A percentile compares a stretch with the other conserved stretches of the same genome.
phyloP scores from a whole-genome alignment of 1,140 invertebrate species.

The Sitophilus oryzae region DNA sequence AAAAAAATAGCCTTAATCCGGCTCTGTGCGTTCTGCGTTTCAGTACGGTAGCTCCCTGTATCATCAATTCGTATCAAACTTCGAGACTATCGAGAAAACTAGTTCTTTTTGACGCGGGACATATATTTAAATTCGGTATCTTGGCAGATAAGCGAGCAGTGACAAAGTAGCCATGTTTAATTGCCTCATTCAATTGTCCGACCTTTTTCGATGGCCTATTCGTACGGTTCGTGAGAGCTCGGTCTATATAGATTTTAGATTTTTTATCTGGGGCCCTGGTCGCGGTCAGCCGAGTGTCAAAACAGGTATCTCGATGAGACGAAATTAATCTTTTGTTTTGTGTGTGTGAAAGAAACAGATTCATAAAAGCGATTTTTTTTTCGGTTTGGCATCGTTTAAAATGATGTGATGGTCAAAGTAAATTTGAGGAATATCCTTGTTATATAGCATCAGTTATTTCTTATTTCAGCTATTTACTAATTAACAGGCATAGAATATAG shows the following conservation, averaged over 20 bases:
- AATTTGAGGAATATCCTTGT: no score
- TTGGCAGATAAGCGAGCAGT: conserved; percentile 18
- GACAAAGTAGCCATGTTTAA: conserved; percentile 32
- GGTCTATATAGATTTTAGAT: conserved; percentile 10
- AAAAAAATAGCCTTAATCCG: no score
- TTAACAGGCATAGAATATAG: no score
- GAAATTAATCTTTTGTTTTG: conserved; percentile 11
- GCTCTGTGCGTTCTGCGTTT: not conserved
- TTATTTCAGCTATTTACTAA: no score
- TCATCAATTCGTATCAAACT: conserved; percentile 24
- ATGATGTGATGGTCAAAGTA: no score
- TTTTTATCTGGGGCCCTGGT: conserved; percentile 6
- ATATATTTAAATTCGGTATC: conserved; percentile 32
- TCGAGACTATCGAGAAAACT: conserved; percentile 21
- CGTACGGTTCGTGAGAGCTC: conserved; percentile 19
- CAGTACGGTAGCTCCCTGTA: conserved; percentile 19
- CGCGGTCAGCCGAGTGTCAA: conserved; percentile 11
- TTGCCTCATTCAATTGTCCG: conserved; percentile 34
- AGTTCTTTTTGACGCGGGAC: conserved; percentile 27
- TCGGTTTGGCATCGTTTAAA: no score
- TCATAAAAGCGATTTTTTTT: no score
- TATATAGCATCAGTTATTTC: no score
- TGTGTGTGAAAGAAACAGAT: no score
- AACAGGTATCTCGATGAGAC: conserved; percentile 9
- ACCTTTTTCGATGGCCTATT: conserved; percentile 22